phyloP scores from a whole-genome alignment of 2,797 vertebrate genomes.

The Gadopsis marmoratus region DNA sequence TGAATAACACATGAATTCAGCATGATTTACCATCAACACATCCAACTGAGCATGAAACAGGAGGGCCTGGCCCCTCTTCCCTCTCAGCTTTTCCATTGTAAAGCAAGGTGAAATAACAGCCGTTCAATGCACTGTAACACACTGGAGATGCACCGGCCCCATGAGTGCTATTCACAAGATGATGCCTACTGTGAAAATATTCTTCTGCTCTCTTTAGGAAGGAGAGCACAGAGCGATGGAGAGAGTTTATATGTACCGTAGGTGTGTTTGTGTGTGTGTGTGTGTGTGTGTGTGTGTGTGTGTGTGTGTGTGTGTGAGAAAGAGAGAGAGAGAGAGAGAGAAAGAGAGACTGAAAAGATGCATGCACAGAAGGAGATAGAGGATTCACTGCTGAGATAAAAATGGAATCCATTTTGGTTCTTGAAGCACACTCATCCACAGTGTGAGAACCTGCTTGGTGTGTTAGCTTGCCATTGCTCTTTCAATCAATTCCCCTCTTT shows the following conservation, averaged over 20 bases:
- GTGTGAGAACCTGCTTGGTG: constrained; percentile 63
- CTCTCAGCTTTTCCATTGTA: constrained; percentile 67
- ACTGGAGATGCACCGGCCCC: constrained; percentile 56
- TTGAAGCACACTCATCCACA: constrained; percentile 70
- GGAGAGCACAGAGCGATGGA: constrained; percentile 25
- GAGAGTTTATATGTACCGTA: constrained; percentile 14
- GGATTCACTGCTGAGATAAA: constrained; percentile 79
- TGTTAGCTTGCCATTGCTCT: constrained; percentile 67
- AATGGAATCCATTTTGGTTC: constrained; percentile 84
- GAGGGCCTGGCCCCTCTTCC: constrained; percentile 61
- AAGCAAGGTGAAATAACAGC: constrained; percentile 70
- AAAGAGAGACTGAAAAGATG: constrained; percentile 57
- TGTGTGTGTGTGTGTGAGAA: not conserved
- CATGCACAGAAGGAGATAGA: constrained; percentile 59
- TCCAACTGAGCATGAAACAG: constrained; percentile 79
- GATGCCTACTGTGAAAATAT: constrained; percentile 75
- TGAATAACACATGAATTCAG: constrained; percentile 72
- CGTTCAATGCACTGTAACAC: constrained; percentile 66
- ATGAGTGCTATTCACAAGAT: constrained; percentile 62
- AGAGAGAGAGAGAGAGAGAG: not conserved
- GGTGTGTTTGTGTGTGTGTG: constrained; percentile 6
- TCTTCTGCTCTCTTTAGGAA: constrained; percentile 62
- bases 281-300: not conserved
- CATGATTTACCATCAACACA: constrained; percentile 75
- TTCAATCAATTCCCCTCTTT: constrained; percentile 82